Evolutionary conservation across 2,888 invertebrate genomes (phyloP), one percentile per base, ranked within the genome.

Genomic region (Tubulanus polymorphus): DNA sequence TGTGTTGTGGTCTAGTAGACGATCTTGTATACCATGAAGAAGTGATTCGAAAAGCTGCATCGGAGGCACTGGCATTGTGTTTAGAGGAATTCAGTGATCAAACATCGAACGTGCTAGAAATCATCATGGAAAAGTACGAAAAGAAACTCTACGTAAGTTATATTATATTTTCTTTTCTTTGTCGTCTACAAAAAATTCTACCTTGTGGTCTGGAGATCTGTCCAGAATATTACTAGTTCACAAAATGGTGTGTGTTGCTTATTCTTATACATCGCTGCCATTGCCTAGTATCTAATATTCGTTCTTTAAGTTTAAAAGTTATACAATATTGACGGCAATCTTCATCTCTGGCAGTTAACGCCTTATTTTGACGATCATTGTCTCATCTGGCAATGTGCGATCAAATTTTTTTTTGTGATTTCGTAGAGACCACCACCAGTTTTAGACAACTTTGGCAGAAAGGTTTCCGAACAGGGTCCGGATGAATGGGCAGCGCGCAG

Each of bases 401-500:
- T n/a, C n/a, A n/a, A n/a, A n/a, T n/a, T n/a, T n/a, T n/a, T n/a
- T n/a, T n/a, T n/a, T n/a, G n/a, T n/a, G n/a, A n/a, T n/a, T 32
- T 53, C 60, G 18, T 62, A 80, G 77, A 63, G 79, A 53, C 73
- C 77, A 3, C 79, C 78, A 1, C 76, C 80, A 8, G 67, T 74
- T 74, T 81, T 91, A 64, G 96, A 99, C 81, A 88, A 90, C 75
- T 93, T 97, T 81, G 95, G 95, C 15, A 86, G 97, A 62, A 87
- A 90, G 74, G 83, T 92, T 37, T 69, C 74, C 6, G 88, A 88
- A 70, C 87, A 87, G 65, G 87, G 91, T 1, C 84, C 90, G 54
- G 97, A 99, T 81, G 87, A 88, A 68, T 97, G 93, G 93, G 88
- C 87, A 61, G 89, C 90, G 6, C 84, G 99, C 57, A 85, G 90